Base-by-base conservation (phyloP, 64 coral and sea anemone species). In the Acropora tenuis region DNA sequence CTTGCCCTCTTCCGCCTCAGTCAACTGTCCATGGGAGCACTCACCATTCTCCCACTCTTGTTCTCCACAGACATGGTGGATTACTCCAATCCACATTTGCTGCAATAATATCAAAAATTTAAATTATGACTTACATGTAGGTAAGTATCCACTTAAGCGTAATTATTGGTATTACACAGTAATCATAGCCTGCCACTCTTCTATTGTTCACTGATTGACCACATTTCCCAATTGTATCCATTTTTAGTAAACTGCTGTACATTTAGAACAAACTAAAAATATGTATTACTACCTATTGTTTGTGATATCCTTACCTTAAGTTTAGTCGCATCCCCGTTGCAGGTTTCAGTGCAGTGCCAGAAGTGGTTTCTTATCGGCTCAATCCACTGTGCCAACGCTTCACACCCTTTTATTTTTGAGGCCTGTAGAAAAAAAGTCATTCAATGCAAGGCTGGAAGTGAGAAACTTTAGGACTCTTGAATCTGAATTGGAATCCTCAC, bases 351-450 rank as follows among this genome's bases (percentile, higher is more conserved):
- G 59, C 59, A 63, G 59, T 48, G 67, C 91, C 91, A 93, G 43
- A 93, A 93, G 50, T 87, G 91, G 65, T 93, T 93, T 41, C 91
- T 59, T 41, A 93, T 47, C 42, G 91, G 91, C 50, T 93, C 53
- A 18, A 93, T 60, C 83, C 91, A 87, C 59, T 93, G 61, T 11
- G 17, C 19, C 13, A 93, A 11, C 13, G 15, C 18, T 79, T 93
- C 83, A 73, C 91, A 93, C 3, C 52, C 52, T 42, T 87, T 93
- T 43, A 69, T 61, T 18, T 73, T 77, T 71, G 91, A 74, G 44
- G 75, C 91, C 91, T 93, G 41, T 59, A 60, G 11, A 63, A 63
- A 61, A 47, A 75, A 75, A 71, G 5, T n/a, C 3, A 1, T 71
- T 71, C 18, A 71, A n/a, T 20, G 17, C 52, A 55, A 55, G 52